phyloP scores from a whole-genome alignment of 2,113 vertebrate genomes.

The Osmerus eperlanus region DNA sequence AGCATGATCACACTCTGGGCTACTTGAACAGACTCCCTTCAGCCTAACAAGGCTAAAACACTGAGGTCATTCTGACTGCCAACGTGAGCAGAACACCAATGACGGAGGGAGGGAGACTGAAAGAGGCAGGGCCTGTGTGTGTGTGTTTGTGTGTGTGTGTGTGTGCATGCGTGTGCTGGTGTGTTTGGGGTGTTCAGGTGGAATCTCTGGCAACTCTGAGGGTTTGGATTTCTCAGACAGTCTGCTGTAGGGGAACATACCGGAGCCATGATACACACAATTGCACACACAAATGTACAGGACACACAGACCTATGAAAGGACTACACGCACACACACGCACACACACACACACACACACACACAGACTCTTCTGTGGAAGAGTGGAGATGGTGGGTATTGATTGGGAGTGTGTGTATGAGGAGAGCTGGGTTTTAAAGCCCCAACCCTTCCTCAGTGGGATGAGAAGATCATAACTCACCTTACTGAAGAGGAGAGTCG shows the following conservation, averaged over 20 bases:
- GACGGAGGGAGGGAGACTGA: not conserved
- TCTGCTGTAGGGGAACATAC: not conserved
- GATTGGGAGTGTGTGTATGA: not conserved
- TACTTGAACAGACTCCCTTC: not conserved
- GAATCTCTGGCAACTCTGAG: not conserved
- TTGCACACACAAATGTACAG: too few species aligned
- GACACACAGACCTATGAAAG: not conserved
- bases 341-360: not conserved
- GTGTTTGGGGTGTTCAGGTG: not conserved
- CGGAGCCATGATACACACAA: too few species aligned
- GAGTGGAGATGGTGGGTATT: not conserved
- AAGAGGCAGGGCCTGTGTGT: not conserved
- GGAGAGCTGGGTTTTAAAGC: slow-evolving; percentile 14
- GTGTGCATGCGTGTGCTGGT: too few species aligned
- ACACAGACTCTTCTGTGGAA: slow-evolving; percentile 3
- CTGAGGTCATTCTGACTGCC: slow-evolving; percentile 18
- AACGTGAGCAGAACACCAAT: slow-evolving; percentile 23
- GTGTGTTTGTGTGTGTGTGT: not conserved
- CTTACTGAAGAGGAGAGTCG: slow-evolving; percentile 43
- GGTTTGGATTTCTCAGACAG: not conserved
- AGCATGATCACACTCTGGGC: not conserved
- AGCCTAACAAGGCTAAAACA: slow-evolving; percentile 11
- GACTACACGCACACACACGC: not conserved
- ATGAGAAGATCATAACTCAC: slow-evolving; percentile 55
- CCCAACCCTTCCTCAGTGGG: slow-evolving; percentile 44